Base-by-base conservation (phyloP, 2,888 invertebrate genomes). In the Melanotus villosus region DNA sequence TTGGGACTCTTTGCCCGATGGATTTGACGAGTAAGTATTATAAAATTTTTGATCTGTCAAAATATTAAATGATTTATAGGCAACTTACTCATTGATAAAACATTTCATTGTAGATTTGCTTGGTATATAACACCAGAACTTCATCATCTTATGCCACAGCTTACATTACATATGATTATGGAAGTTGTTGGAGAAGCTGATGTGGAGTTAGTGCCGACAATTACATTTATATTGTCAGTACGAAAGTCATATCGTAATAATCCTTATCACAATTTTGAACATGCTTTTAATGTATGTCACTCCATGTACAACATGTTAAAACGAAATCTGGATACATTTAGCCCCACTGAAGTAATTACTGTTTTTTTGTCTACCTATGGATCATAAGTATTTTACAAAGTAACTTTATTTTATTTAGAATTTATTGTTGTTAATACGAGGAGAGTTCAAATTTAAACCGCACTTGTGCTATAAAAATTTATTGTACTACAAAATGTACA, bases 221-320 rank as follows among this genome's bases (percentile, higher is more conserved):
- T 85, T 0, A 84, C 81, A 75, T 90, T 89, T 76, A 82, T 87
- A 0, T 80, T 90, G 9, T 86, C 88, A 0, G 82, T 88, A 0
- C 77, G 79, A 70, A 84, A 85, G 69, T 80, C 82, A 68, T 90
- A 90, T 75, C 82, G 89, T 1, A 73, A 83, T 36, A 89, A 89
- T 73, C 87, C 89, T 0, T 91, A 90, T 75, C 90, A 90, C 75
- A 90, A 90, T 79, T 88, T 88, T 1, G 88, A 89, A 58, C 90
- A 91, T 73, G 90, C 89, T 0, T 90, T 90, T 80, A 87, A 86
- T 60, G 90, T 90, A 58, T 86, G 87, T 0, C 90, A 91, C 78
- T 89, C 89, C 47, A 87, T 90, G 87, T 90, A 84, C 73, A 80
- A 88, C 68, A 87, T 90, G 30, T 78, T 90, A 16, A 77, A 76